Percentiles rank a stretch among this genome's conserved stretches.
Evolutionary conservation across 2,797 vertebrate species (phyloP).

Genomic region (Semaprochilodus insignis): DNA sequence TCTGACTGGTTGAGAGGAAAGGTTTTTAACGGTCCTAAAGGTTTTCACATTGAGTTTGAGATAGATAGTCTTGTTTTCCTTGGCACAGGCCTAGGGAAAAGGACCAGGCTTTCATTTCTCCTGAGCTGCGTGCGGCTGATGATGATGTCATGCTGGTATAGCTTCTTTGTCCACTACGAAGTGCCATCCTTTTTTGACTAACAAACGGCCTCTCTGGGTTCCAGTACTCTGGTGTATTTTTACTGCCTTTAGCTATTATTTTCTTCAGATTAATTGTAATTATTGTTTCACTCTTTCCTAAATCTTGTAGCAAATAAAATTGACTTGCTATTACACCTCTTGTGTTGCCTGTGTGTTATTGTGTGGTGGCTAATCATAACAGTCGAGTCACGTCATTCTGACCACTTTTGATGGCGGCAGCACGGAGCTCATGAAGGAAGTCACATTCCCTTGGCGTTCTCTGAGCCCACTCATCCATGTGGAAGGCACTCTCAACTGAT

Average conservation of each 20-base stretch:
- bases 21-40: slow-evolving; percentile 54
- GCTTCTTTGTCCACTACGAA: slow-evolving; percentile 46
- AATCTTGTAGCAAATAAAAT: slow-evolving; percentile 92
- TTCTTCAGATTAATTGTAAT: slow-evolving; percentile 83
- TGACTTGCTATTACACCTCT: slow-evolving; percentile 80
- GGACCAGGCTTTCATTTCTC: slow-evolving; percentile 80
- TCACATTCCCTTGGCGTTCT: too few relatives aligned
- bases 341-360: background rate
- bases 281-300: slow-evolving; percentile 79
- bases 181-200: slow-evolving; percentile 63
- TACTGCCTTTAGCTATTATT: slow-evolving; percentile 84
- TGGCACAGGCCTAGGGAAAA: slow-evolving; percentile 60
- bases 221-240: slow-evolving; percentile 78
- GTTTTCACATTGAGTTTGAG: slow-evolving; percentile 54
- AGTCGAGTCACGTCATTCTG: too few relatives aligned
- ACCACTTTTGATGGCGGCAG: too few relatives aligned
- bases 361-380: too few relatives aligned
- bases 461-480: too few relatives aligned
- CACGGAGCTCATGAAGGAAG: too few relatives aligned
- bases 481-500: too few relatives aligned
- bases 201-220: slow-evolving; percentile 75
- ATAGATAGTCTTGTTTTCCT: slow-evolving; percentile 66
- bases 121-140: slow-evolving; percentile 55
- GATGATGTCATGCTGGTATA: slow-evolving; percentile 58
- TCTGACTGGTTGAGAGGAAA: slow-evolving; percentile 57